These are phyloP conservation scores for Polyommatus iphigenia DNA, from an alignment of 2,888 invertebrate genomes.

Conservation along the genomic window DNA sequence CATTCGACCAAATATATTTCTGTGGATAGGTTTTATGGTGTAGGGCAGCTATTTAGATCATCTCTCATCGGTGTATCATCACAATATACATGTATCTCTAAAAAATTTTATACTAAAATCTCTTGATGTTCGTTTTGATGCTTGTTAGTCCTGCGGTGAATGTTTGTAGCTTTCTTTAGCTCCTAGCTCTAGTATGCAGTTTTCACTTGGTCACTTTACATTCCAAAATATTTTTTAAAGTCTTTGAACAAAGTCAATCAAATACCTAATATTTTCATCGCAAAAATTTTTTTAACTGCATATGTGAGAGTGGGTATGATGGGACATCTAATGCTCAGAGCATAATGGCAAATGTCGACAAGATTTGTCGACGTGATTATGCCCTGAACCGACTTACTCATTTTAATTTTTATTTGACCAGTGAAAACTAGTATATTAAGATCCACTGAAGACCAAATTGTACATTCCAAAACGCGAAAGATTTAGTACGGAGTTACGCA, in stretches of 20 bases:
- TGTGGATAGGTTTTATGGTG: conserved; percentile 19
- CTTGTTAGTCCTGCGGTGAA: background rate
- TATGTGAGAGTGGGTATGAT: background rate
- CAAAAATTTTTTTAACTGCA: background rate
- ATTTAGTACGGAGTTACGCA: background rate
- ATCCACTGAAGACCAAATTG: background rate
- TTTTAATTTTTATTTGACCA: background rate
- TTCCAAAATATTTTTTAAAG: background rate
- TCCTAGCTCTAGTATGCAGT: conserved; percentile 6
- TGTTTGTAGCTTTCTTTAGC: background rate
- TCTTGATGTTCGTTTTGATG: conserved; percentile 13
- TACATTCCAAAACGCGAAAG: conserved; percentile 12
- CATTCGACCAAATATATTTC: conserved; percentile 17
- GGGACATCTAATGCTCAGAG: background rate
- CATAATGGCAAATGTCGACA: background rate
- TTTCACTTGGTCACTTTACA: background rate
- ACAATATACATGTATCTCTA: background rate
- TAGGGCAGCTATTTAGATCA: conserved; percentile 18
- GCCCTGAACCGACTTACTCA: background rate
- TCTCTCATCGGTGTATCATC: background rate
- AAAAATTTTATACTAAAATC: conserved; percentile 2
- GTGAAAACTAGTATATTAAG: conserved; percentile 5
- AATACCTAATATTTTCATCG: too few relatives aligned
- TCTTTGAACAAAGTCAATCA: background rate
- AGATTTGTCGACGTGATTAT: background rate